Conservation (phyloP, 35 echinoderm and acorn worm genomes). For the Hemicentrotus pulcherrimus region DNA sequence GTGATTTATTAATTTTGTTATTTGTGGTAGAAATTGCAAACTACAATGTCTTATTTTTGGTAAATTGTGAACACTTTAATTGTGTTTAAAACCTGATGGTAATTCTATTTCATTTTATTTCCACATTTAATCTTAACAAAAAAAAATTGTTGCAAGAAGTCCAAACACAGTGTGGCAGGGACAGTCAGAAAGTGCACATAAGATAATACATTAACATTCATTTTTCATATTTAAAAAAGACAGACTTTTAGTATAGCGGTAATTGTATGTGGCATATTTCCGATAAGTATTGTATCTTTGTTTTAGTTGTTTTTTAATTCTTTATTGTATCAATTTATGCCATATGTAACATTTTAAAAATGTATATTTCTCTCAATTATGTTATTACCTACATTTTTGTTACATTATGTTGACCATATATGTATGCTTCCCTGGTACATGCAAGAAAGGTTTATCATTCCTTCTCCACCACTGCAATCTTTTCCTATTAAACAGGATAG, state of each 20-base stretch:
- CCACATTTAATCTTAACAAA: too few species aligned
- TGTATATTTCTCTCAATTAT: background rate
- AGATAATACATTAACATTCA: too few species aligned
- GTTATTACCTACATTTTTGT: background rate
- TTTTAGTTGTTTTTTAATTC: too few species aligned
- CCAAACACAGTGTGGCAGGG: too few species aligned
- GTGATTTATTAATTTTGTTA: background rate
- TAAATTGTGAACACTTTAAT: background rate
- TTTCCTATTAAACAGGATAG: conserved; percentile 64
- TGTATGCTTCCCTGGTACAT: background rate
- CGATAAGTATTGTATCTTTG: too few species aligned
- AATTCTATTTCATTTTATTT: too few species aligned
- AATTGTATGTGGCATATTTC: too few species aligned
- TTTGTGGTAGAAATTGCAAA: background rate
- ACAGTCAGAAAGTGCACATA: too few species aligned
- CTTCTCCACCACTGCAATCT: background rate
- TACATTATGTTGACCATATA: background rate
- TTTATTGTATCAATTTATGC: too few species aligned
- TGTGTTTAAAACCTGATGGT: too few species aligned
- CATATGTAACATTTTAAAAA: background rate
- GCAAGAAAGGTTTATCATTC: background rate
- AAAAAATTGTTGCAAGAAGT: too few species aligned
- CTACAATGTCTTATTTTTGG: background rate
- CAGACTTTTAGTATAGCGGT: too few species aligned
- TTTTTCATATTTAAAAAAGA: background rate